These are phyloP conservation scores for Oreonectes daqikongensis DNA, from an alignment of 2,797 vertebrate species.

Conservation along the genomic window DNA sequence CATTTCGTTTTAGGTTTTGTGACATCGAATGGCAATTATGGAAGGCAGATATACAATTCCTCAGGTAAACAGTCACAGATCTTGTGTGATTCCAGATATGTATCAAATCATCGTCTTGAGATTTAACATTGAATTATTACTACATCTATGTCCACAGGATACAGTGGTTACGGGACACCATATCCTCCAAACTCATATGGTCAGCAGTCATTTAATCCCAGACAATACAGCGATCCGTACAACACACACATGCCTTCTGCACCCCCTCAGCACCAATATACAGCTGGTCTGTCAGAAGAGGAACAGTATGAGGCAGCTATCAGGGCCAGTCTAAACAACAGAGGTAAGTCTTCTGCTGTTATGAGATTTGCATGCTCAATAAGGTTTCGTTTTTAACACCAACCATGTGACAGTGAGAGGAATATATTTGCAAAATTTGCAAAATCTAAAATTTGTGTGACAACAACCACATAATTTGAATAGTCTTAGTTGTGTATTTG, in stretches of 20 bases:
- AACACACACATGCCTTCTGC: slow-evolving; percentile 5
- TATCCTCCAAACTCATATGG: slow-evolving; percentile 18
- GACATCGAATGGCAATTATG: slow-evolving; percentile 31
- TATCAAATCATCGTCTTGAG: not conserved
- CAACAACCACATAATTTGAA: too few relatives aligned
- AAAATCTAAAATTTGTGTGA: not conserved
- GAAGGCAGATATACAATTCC: slow-evolving; percentile 40
- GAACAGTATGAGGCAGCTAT: slow-evolving; percentile 86
- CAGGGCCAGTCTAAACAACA: slow-evolving; percentile 83
- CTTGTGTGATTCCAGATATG: not conserved
- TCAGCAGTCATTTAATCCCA: slow-evolving; percentile 22
- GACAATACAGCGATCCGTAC: not conserved
- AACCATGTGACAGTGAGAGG: not conserved
- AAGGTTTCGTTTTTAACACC: too few relatives aligned
- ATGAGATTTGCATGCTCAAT: not conserved
- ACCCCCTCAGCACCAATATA: slow-evolving; percentile 66
- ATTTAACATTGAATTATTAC: too few relatives aligned
- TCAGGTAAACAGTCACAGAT: slow-evolving; percentile 58
- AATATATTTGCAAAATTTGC: not conserved
- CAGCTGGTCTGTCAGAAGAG: slow-evolving; percentile 85
- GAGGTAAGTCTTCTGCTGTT: slow-evolving; percentile 71
- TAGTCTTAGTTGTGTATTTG: not conserved
- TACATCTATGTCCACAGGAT: slow-evolving; percentile 60
- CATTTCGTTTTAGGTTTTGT: slow-evolving; percentile 62
- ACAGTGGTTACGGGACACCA: slow-evolving; percentile 38